These are phyloP conservation scores for Clarias batrachus DNA, from an alignment of 2,113 vertebrate genomes.

Conservation along the genomic window DNA sequence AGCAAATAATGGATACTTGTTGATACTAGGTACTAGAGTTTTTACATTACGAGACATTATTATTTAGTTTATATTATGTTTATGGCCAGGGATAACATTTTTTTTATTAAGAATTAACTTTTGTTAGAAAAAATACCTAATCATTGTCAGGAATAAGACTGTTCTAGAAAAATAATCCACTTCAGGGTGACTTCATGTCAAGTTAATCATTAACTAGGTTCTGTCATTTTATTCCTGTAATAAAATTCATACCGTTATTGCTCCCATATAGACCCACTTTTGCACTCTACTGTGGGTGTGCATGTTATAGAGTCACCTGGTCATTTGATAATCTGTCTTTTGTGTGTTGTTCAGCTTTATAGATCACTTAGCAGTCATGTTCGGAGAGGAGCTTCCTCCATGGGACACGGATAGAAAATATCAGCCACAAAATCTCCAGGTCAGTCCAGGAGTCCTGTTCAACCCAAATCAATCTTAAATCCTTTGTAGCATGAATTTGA, in stretches of 20 bases:
- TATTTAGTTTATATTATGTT: too few species aligned
- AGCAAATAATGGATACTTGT: too few species aligned
- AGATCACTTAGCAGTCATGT: conserved; percentile 90
- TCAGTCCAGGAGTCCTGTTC: conserved; percentile 60
- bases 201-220: background rate
- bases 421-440: conserved; percentile 79
- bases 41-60: too few species aligned
- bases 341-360: conserved; percentile 75
- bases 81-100: too few species aligned
- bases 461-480: background rate
- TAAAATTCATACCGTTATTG: background rate
- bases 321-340: background rate
- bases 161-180: background rate
- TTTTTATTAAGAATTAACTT: too few species aligned
- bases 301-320: background rate
- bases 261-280: background rate
- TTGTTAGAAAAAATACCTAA: background rate
- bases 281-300: background rate
- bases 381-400: conserved; percentile 84
- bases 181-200: background rate
- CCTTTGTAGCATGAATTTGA: background rate
- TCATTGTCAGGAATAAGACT: background rate
- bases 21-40: too few species aligned
- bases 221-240: background rate
- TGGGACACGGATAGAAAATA: conserved; percentile 93